Conservation (phyloP, 2,113 vertebrate species). For the Mormoops blainvillei region DNA sequence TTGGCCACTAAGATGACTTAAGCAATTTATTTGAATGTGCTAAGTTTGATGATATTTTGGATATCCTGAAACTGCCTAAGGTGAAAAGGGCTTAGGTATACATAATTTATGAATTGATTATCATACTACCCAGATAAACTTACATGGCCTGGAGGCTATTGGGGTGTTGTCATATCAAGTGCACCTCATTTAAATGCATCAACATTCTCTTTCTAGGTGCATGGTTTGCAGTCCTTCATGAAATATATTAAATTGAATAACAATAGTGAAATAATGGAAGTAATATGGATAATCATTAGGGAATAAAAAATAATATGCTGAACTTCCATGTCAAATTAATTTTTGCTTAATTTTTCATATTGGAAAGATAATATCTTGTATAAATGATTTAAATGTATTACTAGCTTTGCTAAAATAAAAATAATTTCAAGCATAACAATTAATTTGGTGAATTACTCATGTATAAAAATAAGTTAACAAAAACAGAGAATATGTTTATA, state of each 20-base stretch:
- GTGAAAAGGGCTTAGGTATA: constrained; percentile 37
- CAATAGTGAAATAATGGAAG: neutral
- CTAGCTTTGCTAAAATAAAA: neutral
- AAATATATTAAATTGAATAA: constrained; percentile 14
- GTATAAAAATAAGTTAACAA: neutral
- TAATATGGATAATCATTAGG: neutral
- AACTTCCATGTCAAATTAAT: neutral
- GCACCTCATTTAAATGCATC: constrained; percentile 51
- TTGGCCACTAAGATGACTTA: neutral
- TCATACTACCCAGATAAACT: constrained; percentile 32
- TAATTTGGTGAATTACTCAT: neutral
- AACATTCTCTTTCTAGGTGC: neutral
- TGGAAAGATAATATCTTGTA: neutral
- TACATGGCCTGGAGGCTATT: constrained; percentile 46
- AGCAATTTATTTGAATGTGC: neutral
- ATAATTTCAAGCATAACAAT: neutral
- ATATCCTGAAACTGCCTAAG: constrained; percentile 31
- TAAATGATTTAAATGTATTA: neutral
- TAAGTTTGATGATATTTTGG: constrained; percentile 23
- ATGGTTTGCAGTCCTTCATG: neutral
- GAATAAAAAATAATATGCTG: neutral
- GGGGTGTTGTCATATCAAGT: neutral
- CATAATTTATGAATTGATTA: constrained; percentile 66
- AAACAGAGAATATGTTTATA: neutral
- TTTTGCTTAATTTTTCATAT: constrained; percentile 9